These are phyloP conservation scores for Spisula solida DNA, from an alignment of 2,888 invertebrate genomes.

Conservation along the genomic window DNA sequence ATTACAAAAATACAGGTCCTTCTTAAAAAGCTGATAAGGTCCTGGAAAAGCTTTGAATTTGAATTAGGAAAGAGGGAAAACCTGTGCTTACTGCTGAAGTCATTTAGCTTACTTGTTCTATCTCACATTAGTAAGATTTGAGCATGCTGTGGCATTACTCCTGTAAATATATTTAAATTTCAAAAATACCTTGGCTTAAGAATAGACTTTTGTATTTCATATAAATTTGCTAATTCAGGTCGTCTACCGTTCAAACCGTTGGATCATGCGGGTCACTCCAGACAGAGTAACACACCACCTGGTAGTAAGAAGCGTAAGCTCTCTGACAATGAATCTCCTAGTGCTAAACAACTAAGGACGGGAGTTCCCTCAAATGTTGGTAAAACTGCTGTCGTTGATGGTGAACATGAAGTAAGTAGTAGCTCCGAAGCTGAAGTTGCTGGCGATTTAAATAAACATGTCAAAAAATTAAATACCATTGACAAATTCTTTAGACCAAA, in stretches of 20 bases:
- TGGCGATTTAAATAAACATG: slow-evolving; percentile 49
- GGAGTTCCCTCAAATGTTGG: background rate
- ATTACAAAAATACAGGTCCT: no score
- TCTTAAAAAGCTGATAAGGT: no score
- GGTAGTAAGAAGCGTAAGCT: slow-evolving; percentile 76
- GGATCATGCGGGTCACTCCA: slow-evolving; percentile 60
- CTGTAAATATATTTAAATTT: no score
- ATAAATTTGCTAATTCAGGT: slow-evolving; percentile 50
- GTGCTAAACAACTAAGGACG: slow-evolving; percentile 74
- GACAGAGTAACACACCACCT: slow-evolving; percentile 63
- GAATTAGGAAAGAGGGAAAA: no score
- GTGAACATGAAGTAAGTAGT: slow-evolving; percentile 84
- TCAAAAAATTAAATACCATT: slow-evolving; percentile 67
- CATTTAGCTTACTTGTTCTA: no score
- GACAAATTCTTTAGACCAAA: slow-evolving; percentile 70
- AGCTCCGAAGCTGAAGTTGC: slow-evolving; percentile 82
- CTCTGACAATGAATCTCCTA: slow-evolving; percentile 75
- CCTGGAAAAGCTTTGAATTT: no score
- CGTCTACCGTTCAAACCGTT: slow-evolving; percentile 76
- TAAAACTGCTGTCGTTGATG: slow-evolving; percentile 39
- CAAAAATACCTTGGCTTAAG: no score
- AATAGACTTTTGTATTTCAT: background rate
- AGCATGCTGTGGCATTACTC: no score
- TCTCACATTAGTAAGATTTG: no score
- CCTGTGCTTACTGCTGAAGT: no score